Evolutionary conservation across 2,113 vertebrate species (phyloP).

Genomic region (Heterotilapia buettikoferi): DNA sequence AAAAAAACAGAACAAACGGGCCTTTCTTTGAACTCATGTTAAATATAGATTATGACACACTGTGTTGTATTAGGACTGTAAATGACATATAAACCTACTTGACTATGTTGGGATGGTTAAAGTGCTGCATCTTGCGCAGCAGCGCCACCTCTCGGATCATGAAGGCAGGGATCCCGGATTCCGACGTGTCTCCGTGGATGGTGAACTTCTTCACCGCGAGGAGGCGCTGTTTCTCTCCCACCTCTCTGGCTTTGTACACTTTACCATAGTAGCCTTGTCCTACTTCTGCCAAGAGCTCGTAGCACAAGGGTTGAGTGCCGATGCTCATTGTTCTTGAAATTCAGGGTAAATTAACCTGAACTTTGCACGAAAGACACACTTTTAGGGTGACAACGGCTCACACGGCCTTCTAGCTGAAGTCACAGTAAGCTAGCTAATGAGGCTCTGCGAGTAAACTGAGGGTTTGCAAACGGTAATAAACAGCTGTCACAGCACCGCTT

Average conservation of each 20-base stretch:
- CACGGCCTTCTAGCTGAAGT: background rate
- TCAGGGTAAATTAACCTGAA: background rate
- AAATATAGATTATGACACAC: background rate
- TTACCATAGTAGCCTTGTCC: conserved; percentile 68
- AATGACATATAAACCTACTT: conserved; percentile 43
- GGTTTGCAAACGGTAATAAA: background rate
- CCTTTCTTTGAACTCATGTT: background rate
- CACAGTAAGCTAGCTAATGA: background rate
- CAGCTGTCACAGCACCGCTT: background rate
- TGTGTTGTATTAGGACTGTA: fast-evolving
- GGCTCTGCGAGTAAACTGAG: background rate
- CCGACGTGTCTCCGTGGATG: background rate
- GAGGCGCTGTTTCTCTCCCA: conserved; percentile 52
- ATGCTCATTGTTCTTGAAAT: conserved; percentile 36
- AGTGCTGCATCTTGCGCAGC: conserved; percentile 60
- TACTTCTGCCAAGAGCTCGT: conserved; percentile 68
- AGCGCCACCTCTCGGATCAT: conserved; percentile 76
- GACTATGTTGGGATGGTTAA: conserved; percentile 74
- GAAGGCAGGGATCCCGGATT: conserved; percentile 63
- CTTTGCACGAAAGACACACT: background rate
- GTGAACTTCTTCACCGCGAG: conserved; percentile 73
- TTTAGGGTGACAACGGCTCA: background rate
- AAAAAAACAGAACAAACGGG: background rate
- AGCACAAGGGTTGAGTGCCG: background rate
- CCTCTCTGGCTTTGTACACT: conserved; percentile 72